phyloP scores from a whole-genome alignment of 2,888 invertebrate species.

The Nephrocerus scutellatus region DNA sequence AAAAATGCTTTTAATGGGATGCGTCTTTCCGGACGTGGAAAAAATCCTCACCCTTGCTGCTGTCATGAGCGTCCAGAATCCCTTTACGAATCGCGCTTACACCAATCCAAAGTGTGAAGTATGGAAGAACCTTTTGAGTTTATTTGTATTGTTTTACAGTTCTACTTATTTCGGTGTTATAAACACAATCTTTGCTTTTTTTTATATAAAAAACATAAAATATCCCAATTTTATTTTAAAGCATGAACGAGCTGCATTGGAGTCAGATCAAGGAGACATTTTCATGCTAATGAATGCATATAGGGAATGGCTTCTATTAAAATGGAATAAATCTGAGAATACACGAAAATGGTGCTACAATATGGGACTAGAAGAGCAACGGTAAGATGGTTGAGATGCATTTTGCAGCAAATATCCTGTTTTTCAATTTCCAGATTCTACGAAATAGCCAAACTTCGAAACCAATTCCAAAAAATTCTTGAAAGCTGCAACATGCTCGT shows the following conservation, averaged over 20 bases:
- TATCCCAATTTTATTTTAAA: constrained; percentile 35
- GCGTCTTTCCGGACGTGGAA: constrained; percentile 80
- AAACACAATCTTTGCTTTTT: background rate
- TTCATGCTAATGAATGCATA: constrained; percentile 80
- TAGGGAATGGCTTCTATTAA: constrained; percentile 81
- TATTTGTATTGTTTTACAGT: too few species aligned
- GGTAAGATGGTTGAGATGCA: constrained; percentile 43
- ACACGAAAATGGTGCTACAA: constrained; percentile 80
- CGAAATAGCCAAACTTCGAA: constrained; percentile 87
- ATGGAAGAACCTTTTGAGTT: too few species aligned
- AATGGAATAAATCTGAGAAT: constrained; percentile 48
- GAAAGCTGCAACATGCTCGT: constrained; percentile 59
- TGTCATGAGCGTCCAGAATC: constrained; percentile 86
- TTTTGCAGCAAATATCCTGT: background rate
- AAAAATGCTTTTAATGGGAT: constrained; percentile 90
- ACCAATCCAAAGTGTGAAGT: constrained; percentile 78
- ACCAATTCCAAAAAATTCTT: constrained; percentile 79
- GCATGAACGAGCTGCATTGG: constrained; percentile 68
- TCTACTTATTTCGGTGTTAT: background rate
- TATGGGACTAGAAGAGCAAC: constrained; percentile 90
- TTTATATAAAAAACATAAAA: background rate
- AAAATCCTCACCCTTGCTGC: constrained; percentile 86
- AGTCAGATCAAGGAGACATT: constrained; percentile 94
- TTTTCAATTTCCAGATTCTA: constrained; percentile 56
- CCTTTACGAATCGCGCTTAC: constrained; percentile 84